phyloP scores from a whole-genome alignment of 2,888 invertebrate species.

The Synanthedon myopaeformis region DNA sequence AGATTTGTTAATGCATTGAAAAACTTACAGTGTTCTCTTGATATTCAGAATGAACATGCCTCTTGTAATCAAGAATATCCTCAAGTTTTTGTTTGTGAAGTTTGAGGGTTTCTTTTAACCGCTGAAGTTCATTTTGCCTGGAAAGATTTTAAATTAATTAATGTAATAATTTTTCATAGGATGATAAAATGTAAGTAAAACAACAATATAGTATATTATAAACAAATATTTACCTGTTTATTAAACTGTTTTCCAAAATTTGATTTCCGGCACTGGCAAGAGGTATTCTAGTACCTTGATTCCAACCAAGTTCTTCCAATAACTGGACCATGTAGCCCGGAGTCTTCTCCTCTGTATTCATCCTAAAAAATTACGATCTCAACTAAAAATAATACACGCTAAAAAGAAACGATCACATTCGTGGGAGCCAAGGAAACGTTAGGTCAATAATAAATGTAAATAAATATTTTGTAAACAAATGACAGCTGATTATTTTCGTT shows the following conservation, averaged over 20 bases:
- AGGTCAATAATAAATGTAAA: slow-evolving; percentile 18
- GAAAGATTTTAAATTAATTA: background rate
- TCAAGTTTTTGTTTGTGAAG: slow-evolving; percentile 46
- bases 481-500: slow-evolving; percentile 4
- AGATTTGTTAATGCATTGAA: background rate
- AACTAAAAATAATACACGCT: too few species aligned
- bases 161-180: background rate
- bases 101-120: slow-evolving; percentile 42
- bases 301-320: slow-evolving; percentile 79
- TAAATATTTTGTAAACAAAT: background rate
- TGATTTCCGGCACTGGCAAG: slow-evolving; percentile 82
- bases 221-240: slow-evolving; percentile 31
- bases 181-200: background rate
- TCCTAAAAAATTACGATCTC: slow-evolving; percentile 6
- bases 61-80: slow-evolving; percentile 55
- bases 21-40: slow-evolving; percentile 54
- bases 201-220: background rate
- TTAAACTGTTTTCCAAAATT: slow-evolving; percentile 40
- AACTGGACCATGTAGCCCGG: slow-evolving; percentile 71
- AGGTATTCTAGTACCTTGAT: slow-evolving; percentile 82
- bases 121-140: slow-evolving; percentile 59
- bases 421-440: slow-evolving; percentile 7
- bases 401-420: too few species aligned
- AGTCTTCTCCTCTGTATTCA: slow-evolving; percentile 32
- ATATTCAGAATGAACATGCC: slow-evolving; percentile 52